Percentiles rank a stretch among this genome's conserved stretches.
Conservation (phyloP, 2,113 vertebrate genomes). For the Neomonachus schauinslandi region DNA sequence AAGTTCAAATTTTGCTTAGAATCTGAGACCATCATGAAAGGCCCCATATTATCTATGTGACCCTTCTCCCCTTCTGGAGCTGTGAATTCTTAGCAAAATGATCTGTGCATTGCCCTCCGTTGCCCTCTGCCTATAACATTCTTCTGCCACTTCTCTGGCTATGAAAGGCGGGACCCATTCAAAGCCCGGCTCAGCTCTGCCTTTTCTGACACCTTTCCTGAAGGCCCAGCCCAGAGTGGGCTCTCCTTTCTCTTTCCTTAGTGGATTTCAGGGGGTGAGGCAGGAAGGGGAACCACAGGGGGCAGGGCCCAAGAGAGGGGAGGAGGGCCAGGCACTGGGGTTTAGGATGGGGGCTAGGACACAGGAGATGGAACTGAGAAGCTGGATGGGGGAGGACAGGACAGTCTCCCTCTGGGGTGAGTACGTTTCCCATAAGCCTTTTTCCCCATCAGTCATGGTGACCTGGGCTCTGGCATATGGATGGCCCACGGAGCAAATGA, state of each 20-base stretch:
- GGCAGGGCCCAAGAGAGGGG: not conserved
- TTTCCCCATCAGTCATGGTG: not conserved
- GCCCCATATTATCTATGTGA: not conserved
- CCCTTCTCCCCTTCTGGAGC: not conserved
- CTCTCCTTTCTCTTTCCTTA: not conserved
- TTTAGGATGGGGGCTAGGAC: too few species aligned
- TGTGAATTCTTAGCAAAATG: not conserved
- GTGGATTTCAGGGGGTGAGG: not conserved
- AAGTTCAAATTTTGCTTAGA: not conserved
- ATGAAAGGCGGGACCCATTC: not conserved
- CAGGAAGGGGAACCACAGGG: not conserved
- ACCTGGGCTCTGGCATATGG: not conserved
- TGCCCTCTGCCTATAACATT: not conserved
- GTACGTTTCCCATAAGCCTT: accelerated
- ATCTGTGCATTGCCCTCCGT: not conserved
- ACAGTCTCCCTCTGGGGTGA: not conserved
- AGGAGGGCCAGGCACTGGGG: not conserved
- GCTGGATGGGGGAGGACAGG: not conserved
- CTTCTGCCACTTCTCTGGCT: not conserved
- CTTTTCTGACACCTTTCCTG: too few species aligned
- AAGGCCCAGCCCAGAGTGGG: not conserved
- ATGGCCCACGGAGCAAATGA: not conserved
- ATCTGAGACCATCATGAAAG: not conserved
- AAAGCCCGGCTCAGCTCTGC: not conserved
- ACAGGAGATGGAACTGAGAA: not conserved